Percentiles rank a stretch among this genome's conserved stretches.
Evolutionary conservation across 2,113 vertebrate species (phyloP).

Genomic region (Vimba vimba): DNA sequence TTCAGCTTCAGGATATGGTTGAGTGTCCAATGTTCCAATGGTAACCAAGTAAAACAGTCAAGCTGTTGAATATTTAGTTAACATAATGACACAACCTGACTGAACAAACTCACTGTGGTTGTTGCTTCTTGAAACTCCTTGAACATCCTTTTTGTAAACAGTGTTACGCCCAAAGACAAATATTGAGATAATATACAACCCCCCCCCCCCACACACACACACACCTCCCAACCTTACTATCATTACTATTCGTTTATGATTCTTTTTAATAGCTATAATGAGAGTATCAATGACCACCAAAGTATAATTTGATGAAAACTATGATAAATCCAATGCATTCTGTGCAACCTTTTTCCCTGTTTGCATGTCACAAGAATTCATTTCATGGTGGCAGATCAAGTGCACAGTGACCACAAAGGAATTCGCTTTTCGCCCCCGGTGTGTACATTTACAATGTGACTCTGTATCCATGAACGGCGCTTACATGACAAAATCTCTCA

Average conservation of each 20-base stretch:
- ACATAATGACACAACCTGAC: constrained; percentile 34
- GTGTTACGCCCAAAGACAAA: constrained; percentile 71
- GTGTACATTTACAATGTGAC: constrained; percentile 69
- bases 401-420: constrained; percentile 63
- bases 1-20: not conserved
- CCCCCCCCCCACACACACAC: too few species aligned
- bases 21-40: not conserved
- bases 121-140: constrained; percentile 28
- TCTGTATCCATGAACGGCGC: constrained; percentile 66
- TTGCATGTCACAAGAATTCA: constrained; percentile 42
- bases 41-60: not conserved
- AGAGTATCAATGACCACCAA: not conserved
- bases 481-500: constrained; percentile 46
- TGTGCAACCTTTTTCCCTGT: constrained; percentile 41
- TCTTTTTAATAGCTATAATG: not conserved
- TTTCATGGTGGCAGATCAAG: constrained; percentile 56
- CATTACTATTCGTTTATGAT: not conserved
- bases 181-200: constrained; percentile 67
- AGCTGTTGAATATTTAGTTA: constrained; percentile 10
- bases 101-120: constrained; percentile 36
- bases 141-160: constrained; percentile 47
- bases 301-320: not conserved
- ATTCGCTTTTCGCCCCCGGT: constrained; percentile 72
- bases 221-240: not conserved
- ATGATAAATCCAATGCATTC: not conserved